These are phyloP conservation scores for Ricordea florida DNA, from an alignment of 92 coral and sea anemone species.

Conservation along the genomic window DNA sequence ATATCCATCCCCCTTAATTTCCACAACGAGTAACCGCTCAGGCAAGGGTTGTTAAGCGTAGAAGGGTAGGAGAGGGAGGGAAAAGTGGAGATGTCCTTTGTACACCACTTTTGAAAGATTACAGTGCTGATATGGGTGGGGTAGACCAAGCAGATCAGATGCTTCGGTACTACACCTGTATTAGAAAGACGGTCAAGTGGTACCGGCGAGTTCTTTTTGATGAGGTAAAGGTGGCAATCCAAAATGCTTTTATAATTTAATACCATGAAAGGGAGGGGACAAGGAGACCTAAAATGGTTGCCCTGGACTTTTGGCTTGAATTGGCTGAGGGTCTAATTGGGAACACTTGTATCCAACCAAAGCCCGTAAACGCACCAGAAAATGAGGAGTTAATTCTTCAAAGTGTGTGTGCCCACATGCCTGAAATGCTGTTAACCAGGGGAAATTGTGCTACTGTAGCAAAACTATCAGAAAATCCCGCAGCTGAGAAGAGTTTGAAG, in stretches of 20 bases:
- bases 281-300: constrained; percentile 13
- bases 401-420: constrained; percentile 49
- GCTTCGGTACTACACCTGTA: constrained; percentile 29
- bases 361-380: constrained; percentile 12
- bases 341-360: constrained; percentile 1
- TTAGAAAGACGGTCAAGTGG: constrained; percentile 29
- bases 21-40: constrained; percentile 3
- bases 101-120: constrained; percentile 45
- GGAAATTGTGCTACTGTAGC: constrained; percentile 48
- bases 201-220: constrained; percentile 12
- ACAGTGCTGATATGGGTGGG: constrained; percentile 48
- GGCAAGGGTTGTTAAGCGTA: constrained; percentile 18
- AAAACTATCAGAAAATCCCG: constrained; percentile 12
- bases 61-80: constrained; percentile 38
- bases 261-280: constrained; percentile 39
- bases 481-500: constrained; percentile 1
- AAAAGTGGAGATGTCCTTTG: constrained; percentile 37
- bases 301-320: constrained; percentile 42
- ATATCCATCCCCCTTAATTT: constrained; percentile 36
- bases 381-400: constrained; percentile 37
- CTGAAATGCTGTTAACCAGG: constrained; percentile 25
- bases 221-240: constrained; percentile 44
- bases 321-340: constrained; percentile 43
- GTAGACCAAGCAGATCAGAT: constrained; percentile 55
- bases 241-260: constrained; percentile 47